Percentiles rank a stretch among this genome's conserved stretches.
Conservation (phyloP, 2,113 vertebrate genomes). For the Jacana jacana region DNA sequence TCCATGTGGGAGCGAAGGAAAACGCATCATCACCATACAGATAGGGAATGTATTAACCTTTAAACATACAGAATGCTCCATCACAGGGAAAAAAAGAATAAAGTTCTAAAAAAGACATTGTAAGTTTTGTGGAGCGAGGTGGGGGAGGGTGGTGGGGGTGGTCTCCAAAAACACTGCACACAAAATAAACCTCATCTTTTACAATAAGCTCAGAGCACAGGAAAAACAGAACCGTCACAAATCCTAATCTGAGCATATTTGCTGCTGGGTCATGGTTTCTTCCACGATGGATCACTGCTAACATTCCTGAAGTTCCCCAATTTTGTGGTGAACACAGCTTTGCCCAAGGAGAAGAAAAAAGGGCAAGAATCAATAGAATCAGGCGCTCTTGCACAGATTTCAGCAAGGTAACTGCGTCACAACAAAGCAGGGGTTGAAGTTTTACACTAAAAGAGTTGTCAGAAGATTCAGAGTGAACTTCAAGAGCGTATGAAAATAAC, state of each 20-base stretch:
- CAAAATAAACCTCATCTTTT: background rate
- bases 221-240: background rate
- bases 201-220: background rate
- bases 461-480: background rate
- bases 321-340: background rate
- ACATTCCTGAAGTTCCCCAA: background rate
- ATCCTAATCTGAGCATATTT: background rate
- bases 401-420: background rate
- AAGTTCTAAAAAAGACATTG: accelerated
- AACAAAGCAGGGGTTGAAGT: background rate
- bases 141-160: no score
- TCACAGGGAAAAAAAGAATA: background rate
- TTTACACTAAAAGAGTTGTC: background rate
- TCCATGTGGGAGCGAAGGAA: background rate
- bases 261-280: background rate
- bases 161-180: background rate
- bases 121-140: background rate
- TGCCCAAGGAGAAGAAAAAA: background rate
- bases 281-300: background rate
- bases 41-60: background rate
- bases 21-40: background rate
- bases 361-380: background rate
- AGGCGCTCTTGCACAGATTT: background rate
- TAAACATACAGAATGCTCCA: background rate
- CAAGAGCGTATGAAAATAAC: background rate